Evolutionary conservation across 2,888 invertebrate species (phyloP).

Genomic region (Hirtodrosophila duncani): DNA sequence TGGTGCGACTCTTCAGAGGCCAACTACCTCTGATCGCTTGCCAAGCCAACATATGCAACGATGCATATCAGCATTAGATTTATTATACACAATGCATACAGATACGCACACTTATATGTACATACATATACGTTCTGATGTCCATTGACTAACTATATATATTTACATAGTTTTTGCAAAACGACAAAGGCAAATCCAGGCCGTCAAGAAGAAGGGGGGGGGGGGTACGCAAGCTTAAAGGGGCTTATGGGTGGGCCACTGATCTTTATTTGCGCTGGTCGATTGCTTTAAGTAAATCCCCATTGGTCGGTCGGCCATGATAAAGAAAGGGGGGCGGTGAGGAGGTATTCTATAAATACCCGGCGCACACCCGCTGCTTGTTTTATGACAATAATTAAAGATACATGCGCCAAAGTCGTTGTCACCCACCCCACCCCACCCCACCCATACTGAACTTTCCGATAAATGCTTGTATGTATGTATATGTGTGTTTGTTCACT

Average conservation of each 20-base stretch:
- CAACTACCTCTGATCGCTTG: constrained; percentile 40
- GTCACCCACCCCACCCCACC: not conserved
- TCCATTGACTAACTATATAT: constrained; percentile 2
- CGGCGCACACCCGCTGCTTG: not conserved
- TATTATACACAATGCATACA: constrained; percentile 11
- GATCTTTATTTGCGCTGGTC: no score
- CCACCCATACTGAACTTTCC: constrained; percentile 27
- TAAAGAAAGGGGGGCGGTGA: no score
- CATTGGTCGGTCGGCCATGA: no score
- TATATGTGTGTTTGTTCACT: constrained; percentile 11
- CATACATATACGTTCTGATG: no score
- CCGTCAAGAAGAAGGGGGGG: no score
- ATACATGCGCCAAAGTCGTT: constrained; percentile 6
- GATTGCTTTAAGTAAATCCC: no score
- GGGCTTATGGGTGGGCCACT: no score
- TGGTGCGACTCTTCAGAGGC: constrained; percentile 34
- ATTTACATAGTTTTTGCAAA: no score
- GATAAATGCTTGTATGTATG: constrained; percentile 11
- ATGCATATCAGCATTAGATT: constrained; percentile 53
- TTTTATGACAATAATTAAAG: constrained; percentile 25
- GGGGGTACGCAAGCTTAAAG: no score
- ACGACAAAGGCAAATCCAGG: no score
- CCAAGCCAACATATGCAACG: constrained; percentile 35
- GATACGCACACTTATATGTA: not conserved
- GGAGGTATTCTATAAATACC: constrained; percentile 18